phyloP scores from a whole-genome alignment of 2,113 vertebrate species.

The Hydrochoerus hydrochaeris region DNA sequence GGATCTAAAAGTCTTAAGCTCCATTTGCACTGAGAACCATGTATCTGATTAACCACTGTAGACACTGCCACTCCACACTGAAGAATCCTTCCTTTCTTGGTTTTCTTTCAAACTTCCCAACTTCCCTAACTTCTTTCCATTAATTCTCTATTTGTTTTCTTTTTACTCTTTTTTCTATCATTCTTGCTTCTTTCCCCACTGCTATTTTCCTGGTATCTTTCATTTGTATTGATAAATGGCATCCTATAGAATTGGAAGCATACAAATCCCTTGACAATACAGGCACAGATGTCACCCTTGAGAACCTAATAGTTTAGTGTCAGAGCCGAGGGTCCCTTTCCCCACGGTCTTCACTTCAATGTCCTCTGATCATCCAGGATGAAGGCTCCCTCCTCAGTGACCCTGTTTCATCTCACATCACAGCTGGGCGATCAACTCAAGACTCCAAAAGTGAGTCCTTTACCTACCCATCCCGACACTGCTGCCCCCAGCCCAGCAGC shows the following conservation, averaged over 20 bases:
- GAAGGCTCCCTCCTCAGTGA: background rate
- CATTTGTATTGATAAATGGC: no score
- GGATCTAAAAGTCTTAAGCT: no score
- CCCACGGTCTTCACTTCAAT: accelerated
- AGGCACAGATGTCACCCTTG: background rate
- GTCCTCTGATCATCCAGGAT: background rate
- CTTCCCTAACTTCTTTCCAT: background rate
- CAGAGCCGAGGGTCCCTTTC: background rate
- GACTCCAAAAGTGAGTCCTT: background rate
- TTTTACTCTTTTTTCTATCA: background rate
- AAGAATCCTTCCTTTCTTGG: no score
- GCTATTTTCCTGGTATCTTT: background rate
- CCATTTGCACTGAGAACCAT: background rate
- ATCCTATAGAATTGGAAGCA: background rate
- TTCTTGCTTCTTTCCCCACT: background rate
- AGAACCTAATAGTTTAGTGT: background rate
- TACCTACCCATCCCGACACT: background rate
- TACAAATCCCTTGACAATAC: no score
- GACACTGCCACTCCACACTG: accelerated
- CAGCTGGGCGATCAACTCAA: background rate
- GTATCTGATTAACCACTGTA: accelerated
- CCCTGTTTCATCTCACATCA: no score
- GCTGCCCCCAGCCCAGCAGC: background rate
- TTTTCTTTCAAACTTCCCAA: background rate
- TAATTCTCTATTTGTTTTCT: background rate